Base-by-base conservation (phyloP, 1,140 invertebrate genomes). In the Apocrypta bakeri region DNA sequence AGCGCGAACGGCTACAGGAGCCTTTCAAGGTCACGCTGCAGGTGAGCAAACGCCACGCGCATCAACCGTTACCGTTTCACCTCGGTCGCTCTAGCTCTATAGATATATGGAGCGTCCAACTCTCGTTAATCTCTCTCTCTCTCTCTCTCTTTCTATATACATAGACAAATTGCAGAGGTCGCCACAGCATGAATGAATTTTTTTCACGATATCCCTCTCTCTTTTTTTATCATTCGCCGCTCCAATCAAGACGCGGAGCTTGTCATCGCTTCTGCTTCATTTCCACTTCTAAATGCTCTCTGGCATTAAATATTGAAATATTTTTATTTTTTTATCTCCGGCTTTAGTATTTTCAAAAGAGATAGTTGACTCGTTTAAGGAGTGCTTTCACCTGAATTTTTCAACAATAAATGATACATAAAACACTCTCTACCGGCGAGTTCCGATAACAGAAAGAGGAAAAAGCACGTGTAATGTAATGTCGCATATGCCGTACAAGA, bases 11-110 rank as follows among this genome's bases (percentile, higher is more conserved):
- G 84, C 95, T 97, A 85, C 94, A 96, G 85, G 97, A 98, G 91
- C 97, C 98, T 64, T 97, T 97, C 88, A 98, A 98, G 93, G 97
- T 98, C 87, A 95, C 95, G 33, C 90, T 95, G 31, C 93, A 95
- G 91, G 94, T 96, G 76, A 92, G 69, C 69, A 76, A 76, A 24
- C 78, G 29, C 27, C 31, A 56, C 24, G 73, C 68, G 68, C 78
- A 72, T 72, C 48, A 63, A 72, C 71, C 69, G 66, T 77, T 83
- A 78, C 56, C 64, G 21, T 42, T 74, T 48, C 29, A 66, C 72
- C 9, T 48, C 63, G 64, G 17, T 33, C 27, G 14, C 69, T 48
- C 25, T 17, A 56, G 48, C 17, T 56, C 0, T 56, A 42, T 61
- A 75, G 29, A 33, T 69, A 37, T 31, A 29, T 2, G 14, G 14